A percentile compares a stretch with the other conserved stretches of the same genome.
Conservation (phyloP, 2,113 vertebrate species). For the Empidonax traillii region DNA sequence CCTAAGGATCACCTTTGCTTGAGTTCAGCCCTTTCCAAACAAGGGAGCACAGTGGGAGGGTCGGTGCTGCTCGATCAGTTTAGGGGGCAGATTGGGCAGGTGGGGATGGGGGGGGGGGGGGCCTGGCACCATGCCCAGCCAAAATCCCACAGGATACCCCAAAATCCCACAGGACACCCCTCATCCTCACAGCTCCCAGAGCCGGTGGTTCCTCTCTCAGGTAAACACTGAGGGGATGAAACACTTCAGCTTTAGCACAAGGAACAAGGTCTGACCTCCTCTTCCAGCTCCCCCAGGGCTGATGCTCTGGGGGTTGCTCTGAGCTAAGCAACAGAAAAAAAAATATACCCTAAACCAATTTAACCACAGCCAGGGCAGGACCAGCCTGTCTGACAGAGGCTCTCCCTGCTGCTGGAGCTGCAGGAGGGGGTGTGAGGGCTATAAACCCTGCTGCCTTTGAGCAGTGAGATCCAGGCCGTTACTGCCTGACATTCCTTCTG, state of each 20-base stretch:
- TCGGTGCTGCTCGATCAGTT: neutral
- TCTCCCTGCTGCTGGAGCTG: neutral
- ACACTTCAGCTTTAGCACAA: fast-evolving
- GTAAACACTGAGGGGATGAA: fast-evolving
- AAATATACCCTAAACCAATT: too few relatives aligned
- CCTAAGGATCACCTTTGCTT: neutral
- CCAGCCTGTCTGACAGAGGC: neutral
- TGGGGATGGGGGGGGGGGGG: neutral
- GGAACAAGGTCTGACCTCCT: fast-evolving
- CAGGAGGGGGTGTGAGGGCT: neutral
- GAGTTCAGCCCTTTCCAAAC: neutral
- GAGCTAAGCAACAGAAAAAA: neutral
- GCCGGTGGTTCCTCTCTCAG: too few relatives aligned
- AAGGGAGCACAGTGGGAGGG: fast-evolving
- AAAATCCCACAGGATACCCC: too few relatives aligned
- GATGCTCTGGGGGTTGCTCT: neutral
- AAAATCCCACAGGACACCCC: too few relatives aligned
- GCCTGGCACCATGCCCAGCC: neutral
- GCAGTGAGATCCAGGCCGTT: fast-evolving
- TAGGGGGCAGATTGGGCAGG: too few relatives aligned
- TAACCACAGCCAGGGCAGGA: fast-evolving
- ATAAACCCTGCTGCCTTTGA: neutral
- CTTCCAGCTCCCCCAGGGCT: neutral
- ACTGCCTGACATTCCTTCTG: neutral
- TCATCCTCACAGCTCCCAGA: neutral